Base-by-base conservation (phyloP, 2,888 invertebrate genomes). In the Teleiodes luculella region DNA sequence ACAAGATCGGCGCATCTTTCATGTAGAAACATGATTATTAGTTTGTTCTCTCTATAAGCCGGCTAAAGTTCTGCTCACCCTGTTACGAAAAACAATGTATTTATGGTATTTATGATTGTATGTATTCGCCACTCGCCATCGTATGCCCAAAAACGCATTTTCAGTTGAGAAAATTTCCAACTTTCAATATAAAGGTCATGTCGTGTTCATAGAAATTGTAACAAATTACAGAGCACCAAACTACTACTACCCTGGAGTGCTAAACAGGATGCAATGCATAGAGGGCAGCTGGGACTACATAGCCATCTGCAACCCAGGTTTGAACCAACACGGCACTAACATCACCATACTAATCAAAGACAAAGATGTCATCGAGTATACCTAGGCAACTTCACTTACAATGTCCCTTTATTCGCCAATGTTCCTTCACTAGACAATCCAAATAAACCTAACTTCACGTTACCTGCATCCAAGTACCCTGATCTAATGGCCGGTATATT, bases 261-360 rank as follows among this genome's bases (percentile, higher is more conserved):
- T 77, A 0, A 54, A 58, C 28, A 57, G 60, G 57, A 81, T 83
- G 80, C 61, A 56, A 10, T 83, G 83, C 62, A 60, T 69, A 24
- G 70, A 74, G 1, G 79, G 76, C 11, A 68, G 58, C 36, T 84
- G 81, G 80, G 69, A 76, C 61, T 62, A 74, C 57, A 55, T 64
- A 5, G 71, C 78, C 3, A 61, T 56, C 2, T 84, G 83, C 63
- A 52, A 57, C 6, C 72, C 80, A 78, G 83, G 81, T 83, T 69
- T 72, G 77, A 24, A 47, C 11, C 73, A 67, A 70, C 68, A 68
- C 45, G 80, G 77, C 14, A 77, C 72, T 20, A 79, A 80, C 43
- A 67, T 80, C 2, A 80, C 78, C 3, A 73, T 83, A 3, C 24
- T 80, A 0, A 58, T 82, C 10, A 76, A 71, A 49, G 78, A 80